These are phyloP conservation scores for Oceanodroma tethys DNA, from an alignment of 2,113 vertebrate genomes.

Conservation along the genomic window DNA sequence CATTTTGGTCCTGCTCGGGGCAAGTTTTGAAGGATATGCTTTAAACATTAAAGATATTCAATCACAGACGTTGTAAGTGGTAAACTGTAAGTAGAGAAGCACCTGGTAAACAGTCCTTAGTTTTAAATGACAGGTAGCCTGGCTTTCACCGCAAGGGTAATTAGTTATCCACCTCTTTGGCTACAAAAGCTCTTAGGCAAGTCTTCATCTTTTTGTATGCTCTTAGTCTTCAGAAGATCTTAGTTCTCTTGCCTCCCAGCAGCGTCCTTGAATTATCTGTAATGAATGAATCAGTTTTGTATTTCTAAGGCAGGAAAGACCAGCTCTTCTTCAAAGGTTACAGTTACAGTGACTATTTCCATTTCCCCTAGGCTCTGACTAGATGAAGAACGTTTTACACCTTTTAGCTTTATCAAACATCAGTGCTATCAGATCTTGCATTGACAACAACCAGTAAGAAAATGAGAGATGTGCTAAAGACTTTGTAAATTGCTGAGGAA, in stretches of 20 bases:
- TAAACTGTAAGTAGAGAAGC: neutral
- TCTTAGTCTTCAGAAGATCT: neutral
- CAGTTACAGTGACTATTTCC: neutral
- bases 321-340: constrained; percentile 11
- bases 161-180: neutral
- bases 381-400: neutral
- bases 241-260: neutral
- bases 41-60: neutral
- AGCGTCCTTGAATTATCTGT: neutral
- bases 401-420: neutral
- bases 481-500: neutral
- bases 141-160: neutral
- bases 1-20: neutral
- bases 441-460: neutral
- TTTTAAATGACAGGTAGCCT: neutral
- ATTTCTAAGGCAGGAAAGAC: neutral
- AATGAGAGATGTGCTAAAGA: neutral
- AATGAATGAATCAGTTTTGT: neutral
- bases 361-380: neutral
- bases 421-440: neutral
- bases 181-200: neutral
- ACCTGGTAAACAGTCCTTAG: neutral
- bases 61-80: neutral
- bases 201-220: neutral
- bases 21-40: neutral